Evolutionary conservation across 2,888 invertebrate species (phyloP).

Genomic region (Drosophila neutralis): DNA sequence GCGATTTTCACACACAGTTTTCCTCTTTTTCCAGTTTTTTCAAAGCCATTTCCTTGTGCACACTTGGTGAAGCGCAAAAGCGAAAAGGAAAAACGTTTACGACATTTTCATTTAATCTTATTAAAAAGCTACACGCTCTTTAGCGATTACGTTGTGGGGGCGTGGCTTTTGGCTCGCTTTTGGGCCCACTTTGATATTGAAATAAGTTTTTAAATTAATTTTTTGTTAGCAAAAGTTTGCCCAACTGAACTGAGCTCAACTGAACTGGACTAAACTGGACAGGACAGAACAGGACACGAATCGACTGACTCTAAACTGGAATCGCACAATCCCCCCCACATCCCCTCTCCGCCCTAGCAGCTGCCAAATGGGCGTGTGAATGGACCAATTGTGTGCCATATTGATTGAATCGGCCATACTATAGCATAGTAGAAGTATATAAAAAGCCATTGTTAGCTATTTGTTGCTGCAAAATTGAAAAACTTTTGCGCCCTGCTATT

Average conservation of each 20-base stretch:
- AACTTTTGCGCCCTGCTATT: constrained; percentile 61
- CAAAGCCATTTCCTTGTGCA: constrained; percentile 6
- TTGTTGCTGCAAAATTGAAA: constrained; percentile 76
- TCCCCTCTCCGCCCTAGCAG: background rate
- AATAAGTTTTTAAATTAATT: constrained; percentile 80
- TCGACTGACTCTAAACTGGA: constrained; percentile 5
- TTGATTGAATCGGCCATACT: constrained; percentile 70
- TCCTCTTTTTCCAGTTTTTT: constrained; percentile 12
- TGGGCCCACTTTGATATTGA: constrained; percentile 72
- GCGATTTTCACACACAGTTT: constrained; percentile 45
- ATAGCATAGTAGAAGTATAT: constrained; percentile 33
- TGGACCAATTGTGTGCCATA: constrained; percentile 74
- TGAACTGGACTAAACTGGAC: constrained; percentile 37
- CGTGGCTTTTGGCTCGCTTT: constrained; percentile 16
- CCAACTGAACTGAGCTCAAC: constrained; percentile 55
- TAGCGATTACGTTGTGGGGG: constrained; percentile 31
- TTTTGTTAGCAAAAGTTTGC: constrained; percentile 69
- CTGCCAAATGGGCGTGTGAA: constrained; percentile 76
- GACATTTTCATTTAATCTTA: constrained; percentile 81
- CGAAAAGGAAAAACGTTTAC: constrained; percentile 63
- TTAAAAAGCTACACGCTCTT: constrained; percentile 75
- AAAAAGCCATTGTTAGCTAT: constrained; percentile 73
- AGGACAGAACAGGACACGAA: constrained; percentile 7
- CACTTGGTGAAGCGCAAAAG: constrained; percentile 14
- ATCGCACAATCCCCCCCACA: background rate